Evolutionary conservation across 2,797 vertebrate species (phyloP), one percentile per base, ranked within the genome.

Genomic region (Hoplostethus atlanticus): DNA sequence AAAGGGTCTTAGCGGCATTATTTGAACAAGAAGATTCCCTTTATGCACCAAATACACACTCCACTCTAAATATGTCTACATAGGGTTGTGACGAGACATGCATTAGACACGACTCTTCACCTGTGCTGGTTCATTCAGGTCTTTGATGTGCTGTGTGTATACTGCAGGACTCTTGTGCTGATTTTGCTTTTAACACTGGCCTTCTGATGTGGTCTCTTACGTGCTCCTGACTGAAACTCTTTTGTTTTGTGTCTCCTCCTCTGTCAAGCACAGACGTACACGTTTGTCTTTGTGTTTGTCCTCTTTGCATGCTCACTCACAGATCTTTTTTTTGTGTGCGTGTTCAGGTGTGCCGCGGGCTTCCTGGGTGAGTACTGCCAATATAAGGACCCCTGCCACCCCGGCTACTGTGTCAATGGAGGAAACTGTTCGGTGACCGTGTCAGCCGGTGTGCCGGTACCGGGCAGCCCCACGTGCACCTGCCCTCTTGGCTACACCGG

Each of bases 331-430:
- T 76, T 17, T 73, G 4, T 68, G 21, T 78, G 42, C 73, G 15
- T 80, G 58, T 81, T 3, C 89, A 98, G 97, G 86, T 98, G 97
- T 92, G 92, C 89, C 9, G 88, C 95, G 42, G 97, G 97, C 67
- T 98, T 95, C 81, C 89, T 97, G 80, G 97, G 97, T 21, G 96
- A 97, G 55, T 98, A 97, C 85, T 99, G 97, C 68, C 96, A 99
- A 38, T 94, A 97, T 81, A 96, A 91, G 64, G 95, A 98, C 87
- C 96, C 96, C 4, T 99, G 97, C 52, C 93, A 95, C 48, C 96
- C 95, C 36, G 91, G 91, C 9, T 95, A 91, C 86, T 99, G 97
- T 84, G 89, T 92, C 80, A 97, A 98, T 0, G 96, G 96, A 61
- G 97, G 97, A 10, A 96, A 94, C 44, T 99, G 97, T 87, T 94